These are phyloP conservation scores for Apoda limacodes DNA, from an alignment of 2,888 invertebrate species.

Conservation along the genomic window DNA sequence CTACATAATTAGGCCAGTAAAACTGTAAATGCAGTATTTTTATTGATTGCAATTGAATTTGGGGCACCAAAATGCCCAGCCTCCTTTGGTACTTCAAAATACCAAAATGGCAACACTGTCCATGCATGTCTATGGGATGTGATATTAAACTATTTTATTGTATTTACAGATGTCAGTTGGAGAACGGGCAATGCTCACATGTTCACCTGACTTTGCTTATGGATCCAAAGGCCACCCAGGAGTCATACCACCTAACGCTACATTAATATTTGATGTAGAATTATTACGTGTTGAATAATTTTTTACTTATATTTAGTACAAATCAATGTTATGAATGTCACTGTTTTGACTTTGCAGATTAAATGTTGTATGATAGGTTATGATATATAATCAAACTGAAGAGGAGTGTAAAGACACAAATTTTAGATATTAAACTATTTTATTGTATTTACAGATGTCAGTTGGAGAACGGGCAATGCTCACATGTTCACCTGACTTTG, in stretches of 20 bases:
- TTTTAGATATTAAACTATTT: neutral
- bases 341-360: no score
- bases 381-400: no score
- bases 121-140: neutral
- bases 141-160: neutral
- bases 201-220: constrained; percentile 96
- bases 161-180: constrained; percentile 88
- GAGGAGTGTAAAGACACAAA: no score
- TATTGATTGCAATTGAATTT: no score
- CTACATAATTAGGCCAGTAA: no score
- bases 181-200: constrained; percentile 90
- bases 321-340: no score
- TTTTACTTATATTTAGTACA: no score
- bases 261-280: constrained; percentile 96
- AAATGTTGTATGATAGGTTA: no score
- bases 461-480: constrained; percentile 93
- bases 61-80: no score
- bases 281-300: constrained; percentile 85
- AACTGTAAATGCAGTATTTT: no score
- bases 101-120: no score
- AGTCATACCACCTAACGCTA: constrained; percentile 94
- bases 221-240: constrained; percentile 93
- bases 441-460: constrained; percentile 76
- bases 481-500: constrained; percentile 95
- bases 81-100: no score